Conservation (phyloP, 2,113 vertebrate genomes). For the Glareola pratincola region DNA sequence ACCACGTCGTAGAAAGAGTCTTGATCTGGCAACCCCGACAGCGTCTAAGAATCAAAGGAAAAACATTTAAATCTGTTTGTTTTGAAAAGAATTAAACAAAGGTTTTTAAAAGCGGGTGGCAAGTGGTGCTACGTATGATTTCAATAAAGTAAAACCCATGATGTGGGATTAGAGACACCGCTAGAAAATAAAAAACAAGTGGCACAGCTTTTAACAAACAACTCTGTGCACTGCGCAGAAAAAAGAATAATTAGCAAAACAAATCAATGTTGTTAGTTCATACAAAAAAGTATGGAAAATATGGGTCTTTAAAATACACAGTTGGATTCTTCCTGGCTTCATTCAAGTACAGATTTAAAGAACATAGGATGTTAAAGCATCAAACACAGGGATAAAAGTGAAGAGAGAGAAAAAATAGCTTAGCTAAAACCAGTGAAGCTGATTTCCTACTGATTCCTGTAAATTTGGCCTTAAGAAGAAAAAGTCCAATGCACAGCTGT, state of each 20-base stretch:
- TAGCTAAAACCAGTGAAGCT: not conserved
- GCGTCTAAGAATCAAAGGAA: conserved; percentile 79
- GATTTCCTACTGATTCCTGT: not conserved
- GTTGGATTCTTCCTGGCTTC: not conserved
- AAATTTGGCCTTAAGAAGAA: not conserved
- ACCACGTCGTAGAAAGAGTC: conserved; percentile 96
- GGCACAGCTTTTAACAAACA: conserved; percentile 30
- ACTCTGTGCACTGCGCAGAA: not conserved
- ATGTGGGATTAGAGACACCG: not conserved
- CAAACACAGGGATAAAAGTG: conserved; percentile 10
- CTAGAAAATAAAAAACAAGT: conserved; percentile 50
- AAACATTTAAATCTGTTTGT: conserved; percentile 50
- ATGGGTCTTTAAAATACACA: conserved; percentile 7
- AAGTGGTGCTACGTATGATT: conserved; percentile 11
- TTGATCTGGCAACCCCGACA: conserved; percentile 91
- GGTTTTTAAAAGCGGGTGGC: not conserved
- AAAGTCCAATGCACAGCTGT: not conserved
- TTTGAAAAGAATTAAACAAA: conserved; percentile 55
- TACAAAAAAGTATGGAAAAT: conserved; percentile 11
- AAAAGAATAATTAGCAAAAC: conserved; percentile 28
- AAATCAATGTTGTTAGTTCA: conserved; percentile 42
- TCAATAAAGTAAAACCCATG: conserved; percentile 7
- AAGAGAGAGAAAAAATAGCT: not conserved
- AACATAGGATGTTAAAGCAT: not conserved
- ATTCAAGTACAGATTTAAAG: not conserved